Base-by-base conservation (phyloP, 2,113 vertebrate species). In the Cranoglanis bouderius region DNA sequence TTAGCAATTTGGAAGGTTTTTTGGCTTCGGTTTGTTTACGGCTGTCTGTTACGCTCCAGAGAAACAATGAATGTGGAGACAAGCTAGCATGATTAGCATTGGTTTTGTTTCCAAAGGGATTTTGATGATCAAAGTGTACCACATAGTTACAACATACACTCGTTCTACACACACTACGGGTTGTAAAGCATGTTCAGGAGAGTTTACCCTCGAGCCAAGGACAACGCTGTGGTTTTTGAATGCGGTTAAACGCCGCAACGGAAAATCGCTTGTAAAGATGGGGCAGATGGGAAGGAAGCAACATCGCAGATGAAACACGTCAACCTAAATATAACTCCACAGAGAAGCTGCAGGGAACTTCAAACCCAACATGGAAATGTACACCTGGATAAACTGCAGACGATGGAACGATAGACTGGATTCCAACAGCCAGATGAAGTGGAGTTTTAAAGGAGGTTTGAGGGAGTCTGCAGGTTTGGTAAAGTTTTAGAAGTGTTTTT, bases 81-180 rank as follows among this genome's bases (percentile, higher is more conserved):
- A 19, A 63, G 55, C 67, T 72, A 74, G 81, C 90, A 40, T 88
- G 75, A 93, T 92, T 84, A 89, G 85, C 46, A 49, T 4, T 29
- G 16, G 8, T 24, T 81, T 35, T 4, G 2, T 55, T 81, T 80
- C 29, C 29, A 35, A 82, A 89, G 14, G 88, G 85, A 26, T 86
- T 87, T 75, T 91, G 89, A 91, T 80, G 89, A 88, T 87, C 35
- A 82, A 93, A 92, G 90, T 87, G 75, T 70, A 90, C 90, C 24
- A 53, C 10, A 32, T n/a, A n/a, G n/a, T 8, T 51, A 74, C 85
- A 72, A 6, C 85, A 80, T 67, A 72, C 32, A 38, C 49, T 26
- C n/a, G 83, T 89, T 84, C 14, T 49, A 65, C 81, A 75, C 43
- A 53, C 29, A 84, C 61, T 88, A 35, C 61, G 24, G 83, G 75